These are phyloP conservation scores for Drosophila mercatorum DNA, from an alignment of 2,888 invertebrate genomes.

Conservation along the genomic window DNA sequence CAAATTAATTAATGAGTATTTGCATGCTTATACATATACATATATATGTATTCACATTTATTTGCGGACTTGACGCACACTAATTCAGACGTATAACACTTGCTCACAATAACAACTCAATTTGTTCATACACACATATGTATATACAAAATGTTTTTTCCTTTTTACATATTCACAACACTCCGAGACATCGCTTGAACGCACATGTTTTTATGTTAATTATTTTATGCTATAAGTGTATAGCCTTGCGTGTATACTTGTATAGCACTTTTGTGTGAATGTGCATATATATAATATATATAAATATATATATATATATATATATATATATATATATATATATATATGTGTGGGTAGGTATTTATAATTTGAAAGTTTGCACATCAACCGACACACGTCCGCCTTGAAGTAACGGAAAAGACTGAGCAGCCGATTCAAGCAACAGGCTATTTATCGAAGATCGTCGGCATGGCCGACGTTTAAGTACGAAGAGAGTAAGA, in stretches of 20 bases:
- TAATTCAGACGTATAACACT: conserved; percentile 15
- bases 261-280: neutral
- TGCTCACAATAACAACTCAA: conserved; percentile 41
- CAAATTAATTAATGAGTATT: conserved; percentile 10
- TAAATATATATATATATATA: conserved; percentile 15
- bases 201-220: conserved; percentile 44
- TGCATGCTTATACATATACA: neutral
- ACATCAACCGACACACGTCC: conserved; percentile 35
- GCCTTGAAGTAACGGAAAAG: conserved; percentile 58
- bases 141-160: neutral
- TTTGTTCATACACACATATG: conserved; percentile 3
- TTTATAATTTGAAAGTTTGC: conserved; percentile 23
- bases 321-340: neutral
- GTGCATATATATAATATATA: neutral
- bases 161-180: conserved; percentile 25
- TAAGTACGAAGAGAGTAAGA: neutral
- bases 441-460: conserved; percentile 50
- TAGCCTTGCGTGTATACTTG: neutral
- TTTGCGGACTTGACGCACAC: conserved; percentile 5
- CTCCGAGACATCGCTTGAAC: conserved; percentile 23
- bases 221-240: neutral
- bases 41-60: neutral
- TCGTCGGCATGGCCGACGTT: conserved; percentile 25
- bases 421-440: conserved; percentile 45
- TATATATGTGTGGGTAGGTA: conserved; percentile 14